Base-by-base conservation (phyloP, 1,140 invertebrate genomes). In the Hycleus phaleratus region DNA sequence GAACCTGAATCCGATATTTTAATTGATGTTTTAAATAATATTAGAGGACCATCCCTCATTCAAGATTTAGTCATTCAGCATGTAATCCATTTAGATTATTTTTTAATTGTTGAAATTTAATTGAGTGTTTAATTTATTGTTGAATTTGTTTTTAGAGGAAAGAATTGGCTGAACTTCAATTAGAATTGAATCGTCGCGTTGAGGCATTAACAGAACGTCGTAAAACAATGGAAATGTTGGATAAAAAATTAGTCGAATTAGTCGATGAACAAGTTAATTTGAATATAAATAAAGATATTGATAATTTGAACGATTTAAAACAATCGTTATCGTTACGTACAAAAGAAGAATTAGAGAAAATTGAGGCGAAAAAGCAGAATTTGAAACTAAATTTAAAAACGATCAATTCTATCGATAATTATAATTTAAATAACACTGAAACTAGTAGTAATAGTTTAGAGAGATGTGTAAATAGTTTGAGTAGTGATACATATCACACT, bases 401-500 rank as follows among this genome's bases (percentile, higher is more conserved):
- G 48, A 66, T 72, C 25, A 67, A 73, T 62, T 69, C 68, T 3
- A 64, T 61, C 3, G 65, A 70, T 59, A 65, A 56, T 48, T 66
- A 67, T 7, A 55, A 59, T 52, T 66, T 64, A 4, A 61, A 66
- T 43, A 64, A 59, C 38, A 63, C 48, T 32, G 4, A n/a, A 38
- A 63, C 48, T 32, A n/a, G 3, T n/a, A 42, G 40, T 42, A 64
- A 60, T 49, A 63, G 61, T 58, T 10, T 57, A 32, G 60, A 62
- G 59, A 54, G 56, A 47, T 42, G 51, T 1, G 7, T 32, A 32
- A 55, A 74, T 5, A 77, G 79, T 0, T 62, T 80, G 25, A 80
- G 80, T 39, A 79, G 78, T 32, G 85, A 87, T 62, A 87, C 85
- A 0, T 89, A 86, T 68, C 86, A 88, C 70, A 88, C 86, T n/a